Base-by-base conservation (phyloP, 2,113 vertebrate genomes). In the Sinocyclocheilus grahami region DNA sequence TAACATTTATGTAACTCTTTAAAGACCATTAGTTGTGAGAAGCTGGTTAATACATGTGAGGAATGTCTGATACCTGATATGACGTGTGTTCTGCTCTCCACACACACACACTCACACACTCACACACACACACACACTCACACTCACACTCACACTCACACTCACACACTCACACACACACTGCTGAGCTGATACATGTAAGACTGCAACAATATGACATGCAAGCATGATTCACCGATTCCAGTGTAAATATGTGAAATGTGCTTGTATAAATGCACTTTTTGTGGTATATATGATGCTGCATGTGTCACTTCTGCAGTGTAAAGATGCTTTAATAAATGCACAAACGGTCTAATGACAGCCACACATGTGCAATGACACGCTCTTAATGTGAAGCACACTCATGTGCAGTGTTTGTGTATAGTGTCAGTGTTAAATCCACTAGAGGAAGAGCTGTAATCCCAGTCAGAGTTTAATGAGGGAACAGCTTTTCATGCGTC, bases 391-490 rank as follows among this genome's bases (percentile, higher is more conserved):
- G 5, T 12, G 46, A 48, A 48, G 12, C 46, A 51, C 46, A 13
- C 30, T 33, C 30, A 2, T 33, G 30, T 33, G 30, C 30, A 33
- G 30, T 33, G 30, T 33, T 33, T 33, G 30, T 48, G 10, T 48
- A 48, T 11, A 3, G 46, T 12, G n/a, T 13, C 62, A 24, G 62
- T 9, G 4, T 62, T 62, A 20, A 33, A 1, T 33, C 2, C 30
- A 33, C 30, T 33, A 62, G 55, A 62, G 60, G 22, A 24, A 16
- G 11, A 18, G 81, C 81, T 51, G 33, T 82, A 82, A 24, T 51
- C 80, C 74, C 85, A 48, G 58, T 33, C 83, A 86, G 71, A 82
- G 67, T 86, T 85, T 90, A 92, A 91, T 85, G 75, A 87, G 76
- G 78, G 89, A 87, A 92, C 74, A 81, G 86, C 88, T 67, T 85